These are phyloP conservation scores for Eptatretus burgeri DNA, from an alignment of 2,113 vertebrate species.

Conservation along the genomic window DNA sequence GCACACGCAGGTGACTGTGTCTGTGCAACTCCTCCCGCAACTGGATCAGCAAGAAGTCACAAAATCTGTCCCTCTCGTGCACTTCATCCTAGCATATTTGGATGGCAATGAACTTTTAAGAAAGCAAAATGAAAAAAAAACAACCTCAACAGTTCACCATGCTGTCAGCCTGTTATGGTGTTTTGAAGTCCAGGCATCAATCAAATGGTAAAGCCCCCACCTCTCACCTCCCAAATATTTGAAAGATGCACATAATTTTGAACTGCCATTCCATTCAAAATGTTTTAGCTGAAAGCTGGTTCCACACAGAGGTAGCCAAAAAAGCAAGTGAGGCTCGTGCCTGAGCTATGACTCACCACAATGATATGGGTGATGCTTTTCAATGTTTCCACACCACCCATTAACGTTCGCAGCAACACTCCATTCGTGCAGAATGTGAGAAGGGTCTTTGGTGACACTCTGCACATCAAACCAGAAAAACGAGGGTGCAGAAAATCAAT, in stretches of 20 bases:
- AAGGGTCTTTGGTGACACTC: slow-evolving; percentile 68
- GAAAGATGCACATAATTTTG: too few relatives aligned
- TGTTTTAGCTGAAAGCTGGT: too few relatives aligned
- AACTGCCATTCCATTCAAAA: too few relatives aligned
- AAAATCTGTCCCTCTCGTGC: slow-evolving; percentile 66
- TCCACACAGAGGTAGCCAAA: too few relatives aligned
- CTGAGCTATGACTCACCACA: slow-evolving; percentile 41
- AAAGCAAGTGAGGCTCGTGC: too few relatives aligned
- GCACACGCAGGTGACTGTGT: slow-evolving; percentile 33
- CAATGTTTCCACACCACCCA: slow-evolving; percentile 42
- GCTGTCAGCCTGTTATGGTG: too few relatives aligned
- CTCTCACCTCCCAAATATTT: too few relatives aligned
- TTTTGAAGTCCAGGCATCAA: too few relatives aligned
- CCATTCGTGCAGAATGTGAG: slow-evolving; percentile 78
- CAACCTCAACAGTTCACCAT: background rate
- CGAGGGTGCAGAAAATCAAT: background rate
- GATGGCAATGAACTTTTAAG: background rate
- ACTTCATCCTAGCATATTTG: slow-evolving; percentile 45
- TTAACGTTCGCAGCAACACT: slow-evolving; percentile 53
- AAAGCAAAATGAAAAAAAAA: slow-evolving; percentile 11
- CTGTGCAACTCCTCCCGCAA: slow-evolving; percentile 42
- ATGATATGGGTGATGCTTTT: slow-evolving; percentile 64
- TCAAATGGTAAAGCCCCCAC: too few relatives aligned
- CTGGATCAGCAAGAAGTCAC: slow-evolving; percentile 74
- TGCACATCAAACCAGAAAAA: slow-evolving; percentile 13